Percentiles rank a stretch among this genome's conserved stretches.
These are phyloP conservation scores for Syngnathus acus DNA, from an alignment of 2,797 vertebrate genomes.

Conservation along the genomic window DNA sequence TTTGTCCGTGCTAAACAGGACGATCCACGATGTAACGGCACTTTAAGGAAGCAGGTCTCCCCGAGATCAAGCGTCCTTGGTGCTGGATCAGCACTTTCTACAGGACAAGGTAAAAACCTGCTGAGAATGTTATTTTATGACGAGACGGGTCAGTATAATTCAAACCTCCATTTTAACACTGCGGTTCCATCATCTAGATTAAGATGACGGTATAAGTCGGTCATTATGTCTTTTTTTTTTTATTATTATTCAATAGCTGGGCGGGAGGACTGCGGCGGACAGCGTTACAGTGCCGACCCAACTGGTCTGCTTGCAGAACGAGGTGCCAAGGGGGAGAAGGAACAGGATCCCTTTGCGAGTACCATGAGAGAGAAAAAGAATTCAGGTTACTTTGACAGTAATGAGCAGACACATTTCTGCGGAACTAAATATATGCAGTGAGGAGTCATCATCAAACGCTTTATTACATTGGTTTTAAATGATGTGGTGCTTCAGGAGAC, in stretches of 20 bases:
- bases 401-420: background rate
- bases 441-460: background rate
- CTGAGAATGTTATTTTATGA: slow-evolving; percentile 1
- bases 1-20: slow-evolving; percentile 65
- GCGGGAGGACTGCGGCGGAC: slow-evolving; percentile 82
- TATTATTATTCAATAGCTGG: slow-evolving; percentile 18
- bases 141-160: background rate
- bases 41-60: slow-evolving; percentile 80
- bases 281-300: slow-evolving; percentile 95
- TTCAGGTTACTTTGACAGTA: slow-evolving; percentile 70
- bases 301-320: slow-evolving; percentile 81
- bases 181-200: background rate
- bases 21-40: slow-evolving; percentile 89
- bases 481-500: background rate
- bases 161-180: background rate
- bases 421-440: background rate
- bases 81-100: slow-evolving; percentile 33
- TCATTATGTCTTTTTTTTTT: background rate
- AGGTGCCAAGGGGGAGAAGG: slow-evolving; percentile 74
- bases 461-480: background rate
- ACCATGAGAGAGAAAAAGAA: slow-evolving; percentile 83
- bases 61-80: slow-evolving; percentile 54
- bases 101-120: slow-evolving; percentile 49
- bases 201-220: background rate
- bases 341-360: slow-evolving; percentile 83